A percentile compares a stretch with the other conserved stretches of the same genome.
phyloP scores from a whole-genome alignment of 1,140 invertebrate genomes.

The Centruroides sculpturatus region DNA sequence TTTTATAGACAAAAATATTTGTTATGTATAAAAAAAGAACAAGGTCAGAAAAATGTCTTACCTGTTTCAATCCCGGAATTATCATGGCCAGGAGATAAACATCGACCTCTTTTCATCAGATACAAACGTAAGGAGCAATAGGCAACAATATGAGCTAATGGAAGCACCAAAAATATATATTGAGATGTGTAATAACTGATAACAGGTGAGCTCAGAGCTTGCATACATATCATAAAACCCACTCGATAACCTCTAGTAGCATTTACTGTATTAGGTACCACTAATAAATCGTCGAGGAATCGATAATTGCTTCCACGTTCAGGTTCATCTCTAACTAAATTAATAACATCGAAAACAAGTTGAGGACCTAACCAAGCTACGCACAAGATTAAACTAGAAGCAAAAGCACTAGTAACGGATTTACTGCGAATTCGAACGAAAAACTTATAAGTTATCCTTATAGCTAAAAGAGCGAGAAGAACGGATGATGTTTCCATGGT shows the following conservation, averaged over 20 bases:
- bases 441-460: constrained; percentile 10
- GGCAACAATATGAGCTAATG: constrained; percentile 13
- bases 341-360: constrained; percentile 9
- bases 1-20: too few species aligned
- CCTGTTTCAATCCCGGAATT: too few species aligned
- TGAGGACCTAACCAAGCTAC: constrained; percentile 17
- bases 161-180: constrained; percentile 18
- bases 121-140: constrained; percentile 4
- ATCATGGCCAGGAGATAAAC: too few species aligned
- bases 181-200: constrained; percentile 18
- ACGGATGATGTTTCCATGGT: constrained; percentile 10
- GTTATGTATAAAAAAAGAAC: too few species aligned
- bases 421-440: constrained; percentile 5
- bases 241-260: constrained; percentile 11
- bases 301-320: constrained; percentile 6
- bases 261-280: constrained; percentile 3
- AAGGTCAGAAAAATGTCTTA: too few species aligned
- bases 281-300: constrained; percentile 13
- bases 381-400: constrained; percentile 7
- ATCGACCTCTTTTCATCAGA: neutral
- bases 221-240: constrained; percentile 19
- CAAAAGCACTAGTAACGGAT: constrained; percentile 1
- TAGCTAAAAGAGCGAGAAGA: constrained; percentile 13
- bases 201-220: constrained; percentile 8
- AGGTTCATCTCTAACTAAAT: constrained; percentile 6